phyloP scores from a whole-genome alignment of 2,113 vertebrate species.

The Galemys pyrenaicus region DNA sequence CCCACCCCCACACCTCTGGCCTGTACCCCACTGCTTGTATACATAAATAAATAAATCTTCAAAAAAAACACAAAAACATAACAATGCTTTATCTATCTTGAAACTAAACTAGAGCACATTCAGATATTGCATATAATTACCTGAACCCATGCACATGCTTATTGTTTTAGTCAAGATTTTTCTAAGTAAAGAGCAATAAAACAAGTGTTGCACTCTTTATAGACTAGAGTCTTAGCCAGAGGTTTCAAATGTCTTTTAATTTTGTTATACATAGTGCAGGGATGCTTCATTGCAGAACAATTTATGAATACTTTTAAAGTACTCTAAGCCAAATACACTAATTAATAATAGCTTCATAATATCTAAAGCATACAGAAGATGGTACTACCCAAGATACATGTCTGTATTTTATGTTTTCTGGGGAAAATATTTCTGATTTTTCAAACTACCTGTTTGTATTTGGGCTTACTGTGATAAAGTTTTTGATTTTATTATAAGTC shows the following conservation, averaged over 20 bases:
- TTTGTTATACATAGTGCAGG: not conserved
- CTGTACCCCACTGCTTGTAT: too few relatives aligned
- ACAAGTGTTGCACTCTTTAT: not conserved
- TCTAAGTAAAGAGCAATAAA: not conserved
- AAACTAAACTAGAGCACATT: not conserved
- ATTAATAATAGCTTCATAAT: too few relatives aligned
- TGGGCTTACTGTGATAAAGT: not conserved
- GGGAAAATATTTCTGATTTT: not conserved
- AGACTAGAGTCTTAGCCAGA: not conserved
- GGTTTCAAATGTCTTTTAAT: not conserved
- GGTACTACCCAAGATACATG: not conserved
- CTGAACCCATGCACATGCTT: not conserved
- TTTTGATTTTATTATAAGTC: not conserved
- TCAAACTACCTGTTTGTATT: not conserved
- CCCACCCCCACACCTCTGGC: too few relatives aligned
- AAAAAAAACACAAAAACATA: too few relatives aligned
- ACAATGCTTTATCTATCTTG: not conserved
- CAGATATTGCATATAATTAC: not conserved
- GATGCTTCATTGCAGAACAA: not conserved
- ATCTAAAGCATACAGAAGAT: not conserved
- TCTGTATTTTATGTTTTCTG: not conserved
- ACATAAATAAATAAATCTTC: too few relatives aligned
- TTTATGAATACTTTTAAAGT: slow-evolving; percentile 4
- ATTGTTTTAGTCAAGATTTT: not conserved
- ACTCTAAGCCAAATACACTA: not conserved